Conservation (phyloP, 2,888 invertebrate species). For the Germaria angustata region DNA sequence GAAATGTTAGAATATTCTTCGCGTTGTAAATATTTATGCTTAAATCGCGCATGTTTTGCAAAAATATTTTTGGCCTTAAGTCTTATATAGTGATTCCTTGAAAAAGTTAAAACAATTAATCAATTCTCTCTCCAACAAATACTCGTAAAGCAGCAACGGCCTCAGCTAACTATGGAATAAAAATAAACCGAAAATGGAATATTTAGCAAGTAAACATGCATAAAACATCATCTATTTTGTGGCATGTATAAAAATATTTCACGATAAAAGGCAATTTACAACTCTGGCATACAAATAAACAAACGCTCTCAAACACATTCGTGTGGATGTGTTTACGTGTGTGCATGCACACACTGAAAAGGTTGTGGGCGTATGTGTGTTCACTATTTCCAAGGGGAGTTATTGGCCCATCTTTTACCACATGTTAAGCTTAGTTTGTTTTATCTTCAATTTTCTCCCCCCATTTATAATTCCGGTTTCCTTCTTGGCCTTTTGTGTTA, state of each 20-base stretch:
- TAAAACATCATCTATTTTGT: constrained; percentile 29
- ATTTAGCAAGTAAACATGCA: constrained; percentile 36
- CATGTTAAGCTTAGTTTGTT: constrained; percentile 17
- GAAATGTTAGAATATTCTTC: constrained; percentile 16
- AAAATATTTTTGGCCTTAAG: constrained; percentile 37
- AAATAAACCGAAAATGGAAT: constrained; percentile 1
- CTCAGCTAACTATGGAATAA: too few relatives aligned
- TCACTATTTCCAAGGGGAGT: constrained; percentile 12
- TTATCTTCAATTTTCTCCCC: not conserved
- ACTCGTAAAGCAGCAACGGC: too few relatives aligned
- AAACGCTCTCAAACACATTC: not conserved
- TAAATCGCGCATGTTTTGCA: constrained; percentile 44
- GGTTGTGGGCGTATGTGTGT: not conserved
- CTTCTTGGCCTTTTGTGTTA: constrained; percentile 5
- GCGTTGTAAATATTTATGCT: constrained; percentile 36
- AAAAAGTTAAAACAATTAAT: constrained; percentile 60
- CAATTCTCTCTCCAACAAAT: constrained; percentile 18
- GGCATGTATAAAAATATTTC: constrained; percentile 38
- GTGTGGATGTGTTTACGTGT: not conserved
- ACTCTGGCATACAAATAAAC: not conserved
- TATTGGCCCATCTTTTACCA: constrained; percentile 35
- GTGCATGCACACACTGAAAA: not conserved
- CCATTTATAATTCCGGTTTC: not conserved
- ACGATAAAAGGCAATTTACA: constrained; percentile 49
- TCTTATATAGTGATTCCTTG: constrained; percentile 37